phyloP scores from a whole-genome alignment of 2,797 vertebrate genomes.

The Avahi laniger region DNA sequence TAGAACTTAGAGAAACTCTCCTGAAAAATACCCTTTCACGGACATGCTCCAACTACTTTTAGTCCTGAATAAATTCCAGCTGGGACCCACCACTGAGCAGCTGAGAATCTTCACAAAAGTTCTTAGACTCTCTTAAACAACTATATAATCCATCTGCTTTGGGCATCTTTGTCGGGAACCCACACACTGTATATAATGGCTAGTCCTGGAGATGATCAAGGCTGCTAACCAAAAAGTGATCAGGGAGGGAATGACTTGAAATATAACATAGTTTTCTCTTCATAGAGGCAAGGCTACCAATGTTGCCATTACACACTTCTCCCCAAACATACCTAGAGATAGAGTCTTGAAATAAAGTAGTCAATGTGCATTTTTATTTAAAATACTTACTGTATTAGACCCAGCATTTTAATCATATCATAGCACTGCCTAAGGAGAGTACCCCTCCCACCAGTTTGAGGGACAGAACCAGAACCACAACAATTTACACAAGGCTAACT shows the following conservation, averaged over 20 bases:
- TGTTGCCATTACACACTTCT: not conserved
- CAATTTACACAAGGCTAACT: not conserved
- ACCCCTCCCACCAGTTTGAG: not conserved
- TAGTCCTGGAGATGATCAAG: not conserved
- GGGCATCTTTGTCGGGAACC: conserved; percentile 17
- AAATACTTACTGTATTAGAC: not conserved
- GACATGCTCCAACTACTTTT: not conserved
- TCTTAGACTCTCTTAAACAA: not conserved
- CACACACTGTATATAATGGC: not conserved
- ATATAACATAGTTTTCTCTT: not conserved
- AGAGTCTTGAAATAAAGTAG: not conserved
- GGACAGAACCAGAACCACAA: not conserved
- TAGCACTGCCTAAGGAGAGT: not conserved
- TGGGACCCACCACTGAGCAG: not conserved
- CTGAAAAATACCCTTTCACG: not conserved
- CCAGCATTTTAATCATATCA: not conserved
- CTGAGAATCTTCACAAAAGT: not conserved
- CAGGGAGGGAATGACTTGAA: conserved; percentile 13
- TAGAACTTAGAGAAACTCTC: not conserved
- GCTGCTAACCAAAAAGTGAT: not conserved
- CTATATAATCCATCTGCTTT: not conserved
- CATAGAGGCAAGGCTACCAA: not conserved
- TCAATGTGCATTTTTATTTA: conserved; percentile 15
- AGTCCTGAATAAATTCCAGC: conserved; percentile 10
- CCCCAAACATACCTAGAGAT: not conserved